Evolutionary conservation across 2,113 vertebrate genomes (phyloP).

Genomic region (Ancistrus triradiatus): DNA sequence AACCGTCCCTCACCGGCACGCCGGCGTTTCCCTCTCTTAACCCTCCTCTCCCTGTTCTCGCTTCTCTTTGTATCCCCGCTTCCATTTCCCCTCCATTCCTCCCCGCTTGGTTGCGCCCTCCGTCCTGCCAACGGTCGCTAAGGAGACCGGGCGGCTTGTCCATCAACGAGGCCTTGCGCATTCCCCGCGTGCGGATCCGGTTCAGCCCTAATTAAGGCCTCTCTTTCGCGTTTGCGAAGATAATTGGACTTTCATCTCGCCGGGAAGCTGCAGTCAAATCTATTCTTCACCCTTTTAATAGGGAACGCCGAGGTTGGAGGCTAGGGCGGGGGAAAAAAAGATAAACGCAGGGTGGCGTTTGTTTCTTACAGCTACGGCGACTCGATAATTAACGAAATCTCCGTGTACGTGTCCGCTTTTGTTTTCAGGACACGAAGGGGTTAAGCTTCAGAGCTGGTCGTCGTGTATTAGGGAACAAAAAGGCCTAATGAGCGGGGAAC

Average conservation of each 20-base stretch:
- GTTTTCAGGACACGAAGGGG: conserved; percentile 7
- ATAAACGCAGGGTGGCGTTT: conserved; percentile 83
- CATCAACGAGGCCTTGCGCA: conserved; percentile 77
- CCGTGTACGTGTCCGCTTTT: conserved; percentile 60
- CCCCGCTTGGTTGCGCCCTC: neutral
- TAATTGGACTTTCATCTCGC: conserved; percentile 97
- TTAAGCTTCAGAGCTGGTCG: conserved; percentile 7
- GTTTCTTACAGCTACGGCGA: conserved; percentile 86
- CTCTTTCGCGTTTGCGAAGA: conserved; percentile 87
- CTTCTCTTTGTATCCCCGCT: neutral
- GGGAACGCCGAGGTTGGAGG: conserved; percentile 23
- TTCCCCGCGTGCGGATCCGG: conserved; percentile 81
- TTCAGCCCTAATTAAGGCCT: conserved; percentile 89
- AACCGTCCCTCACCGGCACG: conserved; percentile 39
- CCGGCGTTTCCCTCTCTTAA: neutral
- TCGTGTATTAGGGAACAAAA: conserved; percentile 19
- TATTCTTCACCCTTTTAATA: conserved; percentile 88
- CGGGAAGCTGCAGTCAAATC: conserved; percentile 88
- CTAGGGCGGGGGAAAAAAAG: conserved; percentile 61
- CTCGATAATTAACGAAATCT: conserved; percentile 88
- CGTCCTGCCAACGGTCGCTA: conserved; percentile 68
- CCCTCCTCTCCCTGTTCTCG: neutral
- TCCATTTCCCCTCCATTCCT: conserved; percentile 12
- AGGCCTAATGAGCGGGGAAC: conserved; percentile 38
- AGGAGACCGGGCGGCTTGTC: conserved; percentile 75